Conservation (phyloP, 1,140 invertebrate genomes). For the Apis florea region DNA sequence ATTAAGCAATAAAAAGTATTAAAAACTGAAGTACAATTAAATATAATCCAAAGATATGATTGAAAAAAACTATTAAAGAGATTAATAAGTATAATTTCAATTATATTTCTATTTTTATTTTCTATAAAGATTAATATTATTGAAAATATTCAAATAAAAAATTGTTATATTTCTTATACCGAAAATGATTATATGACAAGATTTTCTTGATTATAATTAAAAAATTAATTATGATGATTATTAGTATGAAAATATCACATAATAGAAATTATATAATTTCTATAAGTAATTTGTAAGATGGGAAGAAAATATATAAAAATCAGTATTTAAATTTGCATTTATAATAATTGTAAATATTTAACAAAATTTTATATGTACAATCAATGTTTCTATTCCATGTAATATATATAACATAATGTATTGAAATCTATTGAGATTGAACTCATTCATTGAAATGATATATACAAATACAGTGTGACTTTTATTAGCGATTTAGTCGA, state of each 20-base stretch:
- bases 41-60: background rate
- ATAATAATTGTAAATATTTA: conserved; percentile 46
- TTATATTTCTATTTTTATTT: background rate
- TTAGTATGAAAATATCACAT: background rate
- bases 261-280: too few relatives aligned
- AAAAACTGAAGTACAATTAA: background rate
- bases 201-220: conserved; percentile 4
- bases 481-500: too few relatives aligned
- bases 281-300: background rate
- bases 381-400: background rate
- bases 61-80: conserved; percentile 3
- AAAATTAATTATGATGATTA: background rate
- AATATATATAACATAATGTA: background rate
- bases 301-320: background rate
- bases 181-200: background rate
- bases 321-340: conserved; percentile 18
- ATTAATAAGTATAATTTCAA: background rate
- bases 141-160: background rate
- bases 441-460: background rate
- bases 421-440: background rate
- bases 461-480: background rate
- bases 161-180: background rate
- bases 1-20: background rate
- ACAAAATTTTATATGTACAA: conserved; percentile 40
- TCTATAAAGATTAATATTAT: background rate